Evolutionary conservation across 2,888 invertebrate species (phyloP), one percentile per base, ranked within the genome.

Genomic region (Drosophila fulvimacula): DNA sequence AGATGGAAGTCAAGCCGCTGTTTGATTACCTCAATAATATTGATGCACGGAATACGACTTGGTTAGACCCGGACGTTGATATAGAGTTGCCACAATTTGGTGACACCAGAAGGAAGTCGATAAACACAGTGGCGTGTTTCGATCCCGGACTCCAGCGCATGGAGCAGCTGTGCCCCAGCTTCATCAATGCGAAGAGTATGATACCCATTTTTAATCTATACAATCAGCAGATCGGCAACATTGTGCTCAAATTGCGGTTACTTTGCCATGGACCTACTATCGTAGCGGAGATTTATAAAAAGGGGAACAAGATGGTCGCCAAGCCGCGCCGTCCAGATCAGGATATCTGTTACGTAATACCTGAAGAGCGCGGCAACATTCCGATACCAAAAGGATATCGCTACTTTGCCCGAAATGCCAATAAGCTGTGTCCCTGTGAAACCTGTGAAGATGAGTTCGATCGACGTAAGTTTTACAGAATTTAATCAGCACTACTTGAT

Each of bases 231-330:
- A 91, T 91, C 0, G 92, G 92, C 6, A 92, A 92, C 61, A 80
- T 92, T n/a, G 89, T 91, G 13, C 49, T 92, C 3, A 79, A 91
- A 19, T 81, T 91, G 69, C 87, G 92, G 2, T 62, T 92, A 5
- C 82, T 90, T 3, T 91, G 91, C 57, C 90, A 91, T 80, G 92
- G 92, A 0, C 91, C 91, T 0, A 69, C 86, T 0, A 90, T 92
- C 34, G 90, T 91, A 0, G 90, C 90, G 0, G 76, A 82, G 15
- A 90, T 90, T 13, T 83, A 19, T 3, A 27, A n/a, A 4, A 13
- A 32, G 21, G 63, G 62, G 0, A 51, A 17, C 6, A 56, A 30
- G n/a, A 44, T 9, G 39, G 39, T 70, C 6, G n/a, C 56, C 1
- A 21, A 41, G 0, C 17, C 52, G 3, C 24, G 21, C 1, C 30